Base-by-base conservation (phyloP, 2,888 invertebrate genomes). In the Pyralis farinalis region DNA sequence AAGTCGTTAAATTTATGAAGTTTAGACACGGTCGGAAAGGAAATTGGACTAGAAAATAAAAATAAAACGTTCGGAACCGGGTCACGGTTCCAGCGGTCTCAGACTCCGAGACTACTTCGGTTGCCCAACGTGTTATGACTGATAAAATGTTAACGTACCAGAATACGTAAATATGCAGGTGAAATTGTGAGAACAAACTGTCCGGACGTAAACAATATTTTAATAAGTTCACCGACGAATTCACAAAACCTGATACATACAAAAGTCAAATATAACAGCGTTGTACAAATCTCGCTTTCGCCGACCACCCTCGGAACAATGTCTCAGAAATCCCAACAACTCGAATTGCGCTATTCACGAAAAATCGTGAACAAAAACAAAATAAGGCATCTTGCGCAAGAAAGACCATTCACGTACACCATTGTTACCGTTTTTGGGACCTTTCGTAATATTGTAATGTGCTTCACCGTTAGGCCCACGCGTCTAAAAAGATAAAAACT, bases 11-110 rank as follows among this genome's bases (percentile, higher is more conserved):
- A 68, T 76, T 71, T 71, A 65, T 63, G 58, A 71, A 70, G 68
- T 66, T 76, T 70, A 68, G 74, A 74, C 74, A 73, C 74, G 74
- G 73, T 66, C 63, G 61, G 59, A 67, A 69, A 79, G 75, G 79
- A 84, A 83, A 83, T 77, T 76, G 73, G 71, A 75, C 70, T 71
- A 76, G 74, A 74, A 77, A 74, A 79, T 80, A 77, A 74, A 79
- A 75, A 70, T 63, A 66, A 69, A 73, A 61, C 51, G 42, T 49
- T 46, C 41, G 16, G 49, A 78, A 74, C 70, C 69, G 53, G 83
- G 83, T 74, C 84, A 81, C 57, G 77, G 80, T 62, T 67, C 55
- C 55, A 56, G 55, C 60, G 63, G 65, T 77, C 69, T 72, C 72
- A 71, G 55, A 57, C 63, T 50, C 46, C 40, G 54, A 55, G 59